Evolutionary conservation across 2,113 vertebrate species (phyloP).

Genomic region (Macaca mulatta): DNA sequence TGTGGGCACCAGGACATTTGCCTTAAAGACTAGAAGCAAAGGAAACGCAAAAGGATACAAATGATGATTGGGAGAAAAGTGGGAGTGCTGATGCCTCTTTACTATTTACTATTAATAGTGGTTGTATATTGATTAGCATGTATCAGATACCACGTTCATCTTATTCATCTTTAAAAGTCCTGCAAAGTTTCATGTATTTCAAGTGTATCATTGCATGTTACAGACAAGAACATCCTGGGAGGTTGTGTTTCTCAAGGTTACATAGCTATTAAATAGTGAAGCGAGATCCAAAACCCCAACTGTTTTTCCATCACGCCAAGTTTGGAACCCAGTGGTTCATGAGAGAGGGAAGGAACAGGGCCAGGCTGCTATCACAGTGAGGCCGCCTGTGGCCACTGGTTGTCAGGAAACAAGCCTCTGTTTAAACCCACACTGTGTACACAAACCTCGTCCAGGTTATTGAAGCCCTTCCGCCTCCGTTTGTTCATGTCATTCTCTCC

Average conservation of each 20-base stretch:
- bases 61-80: background rate
- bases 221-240: background rate
- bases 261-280: background rate
- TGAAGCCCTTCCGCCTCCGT: slow-evolving; percentile 89
- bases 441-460: slow-evolving; percentile 92
- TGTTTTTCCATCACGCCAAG: background rate
- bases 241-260: background rate
- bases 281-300: rapidly evolving
- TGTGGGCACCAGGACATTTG: background rate
- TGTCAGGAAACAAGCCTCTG: background rate
- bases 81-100: background rate
- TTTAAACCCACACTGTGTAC: background rate
- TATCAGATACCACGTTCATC: background rate
- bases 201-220: background rate
- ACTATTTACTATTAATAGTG: background rate
- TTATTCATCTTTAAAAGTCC: background rate
- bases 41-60: background rate
- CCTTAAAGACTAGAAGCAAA: background rate
- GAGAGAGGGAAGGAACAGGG: background rate
- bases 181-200: background rate
- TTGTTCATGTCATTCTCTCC: slow-evolving; percentile 93
- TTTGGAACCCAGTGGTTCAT: background rate
- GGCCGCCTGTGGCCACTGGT: background rate
- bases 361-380: rapidly evolving
- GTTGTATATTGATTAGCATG: background rate